Evolutionary conservation across 2,888 invertebrate species (phyloP), one percentile per base, ranked within the genome.

Genomic region (Zele albiditarsus): DNA sequence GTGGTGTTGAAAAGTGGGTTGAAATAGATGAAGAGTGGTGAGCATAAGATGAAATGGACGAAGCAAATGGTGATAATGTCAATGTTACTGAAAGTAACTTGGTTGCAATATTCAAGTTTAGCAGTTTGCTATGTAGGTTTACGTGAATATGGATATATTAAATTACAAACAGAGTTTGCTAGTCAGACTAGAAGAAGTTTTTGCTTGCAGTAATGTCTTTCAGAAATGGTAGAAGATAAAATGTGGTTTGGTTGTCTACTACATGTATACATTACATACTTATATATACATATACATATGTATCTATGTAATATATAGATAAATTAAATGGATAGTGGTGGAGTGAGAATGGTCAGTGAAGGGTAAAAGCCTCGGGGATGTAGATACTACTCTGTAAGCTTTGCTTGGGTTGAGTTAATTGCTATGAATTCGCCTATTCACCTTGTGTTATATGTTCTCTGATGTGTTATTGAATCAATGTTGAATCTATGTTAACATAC

Each of bases 21-120:
- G 71, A 62, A n/a, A 14, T 2, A 3, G n/a, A 46, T n/a, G 4
- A 14, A n/a, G 5, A 46, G 16, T n/a, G 46, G n/a, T n/a, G 33
- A 58, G 57, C 10, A 20, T 57, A 67, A 49, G 60, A 38, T 38
- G 20, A 71, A 20, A 58, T 31, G 57, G 57, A 57, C 69, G 31
- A 57, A 69, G 69, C 28, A 38, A 27, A 46, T 23, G 12, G 27
- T 62, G 71, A 71, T 62, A 71, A 71, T 62, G 71, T 71, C 71
- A 28, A 70, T 70, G 38, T 60, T 60, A 31, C 27, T 25, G 60
- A 62, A 62, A 71, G 49, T 46, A 31, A 71, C 42, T 71, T 46
- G 38, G 10, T 27, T 27, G 38, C 25, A 38, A 31, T 53, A 31
- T 31, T 31, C 14, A 71, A 71, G 62, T 60, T 71, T 28, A 5